A percentile compares a stretch with the other conserved stretches of the same genome.
These are phyloP conservation scores for Geotrupes spiniger DNA, from an alignment of 2,888 invertebrate genomes.

Conservation along the genomic window DNA sequence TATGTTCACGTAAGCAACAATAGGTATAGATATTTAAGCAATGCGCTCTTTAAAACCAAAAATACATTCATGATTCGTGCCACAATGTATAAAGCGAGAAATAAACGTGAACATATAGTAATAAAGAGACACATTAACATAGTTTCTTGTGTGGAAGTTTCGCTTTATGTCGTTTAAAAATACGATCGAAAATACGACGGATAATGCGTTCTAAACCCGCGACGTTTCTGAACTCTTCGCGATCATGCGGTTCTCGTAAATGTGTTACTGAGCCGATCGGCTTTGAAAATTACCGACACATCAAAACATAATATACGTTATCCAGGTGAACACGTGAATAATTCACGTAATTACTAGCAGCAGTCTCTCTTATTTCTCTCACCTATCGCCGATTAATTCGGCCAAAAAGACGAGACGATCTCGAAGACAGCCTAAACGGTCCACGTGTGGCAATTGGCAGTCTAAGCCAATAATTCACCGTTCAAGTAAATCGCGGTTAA, in stretches of 20 bases:
- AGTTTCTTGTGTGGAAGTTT: too few relatives aligned
- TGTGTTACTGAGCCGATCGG: neutral
- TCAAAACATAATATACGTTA: constrained; percentile 22
- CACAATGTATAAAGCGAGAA: too few relatives aligned
- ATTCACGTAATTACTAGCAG: constrained; percentile 21
- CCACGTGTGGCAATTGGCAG: constrained; percentile 30
- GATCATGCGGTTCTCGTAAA: constrained; percentile 3
- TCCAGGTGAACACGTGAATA: constrained; percentile 28
- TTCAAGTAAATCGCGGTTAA: constrained; percentile 34
- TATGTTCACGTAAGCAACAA: too few relatives aligned
- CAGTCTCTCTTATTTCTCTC: constrained; percentile 26
- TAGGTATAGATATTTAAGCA: too few relatives aligned
- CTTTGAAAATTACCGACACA: constrained; percentile 6
- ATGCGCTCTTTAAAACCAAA: too few relatives aligned
- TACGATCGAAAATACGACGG: too few relatives aligned
- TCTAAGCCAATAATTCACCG: constrained; percentile 32
- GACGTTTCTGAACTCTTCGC: neutral
- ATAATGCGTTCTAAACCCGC: neutral
- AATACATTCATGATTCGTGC: too few relatives aligned
- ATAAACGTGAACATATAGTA: too few relatives aligned
- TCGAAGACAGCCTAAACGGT: constrained; percentile 26
- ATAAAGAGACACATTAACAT: too few relatives aligned
- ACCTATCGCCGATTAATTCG: constrained; percentile 31
- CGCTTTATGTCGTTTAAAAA: too few relatives aligned
- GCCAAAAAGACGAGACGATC: constrained; percentile 23